Evolutionary conservation across 1,140 invertebrate genomes (phyloP), one percentile per base, ranked within the genome.

Genomic region (Diuraphis noxia): DNA sequence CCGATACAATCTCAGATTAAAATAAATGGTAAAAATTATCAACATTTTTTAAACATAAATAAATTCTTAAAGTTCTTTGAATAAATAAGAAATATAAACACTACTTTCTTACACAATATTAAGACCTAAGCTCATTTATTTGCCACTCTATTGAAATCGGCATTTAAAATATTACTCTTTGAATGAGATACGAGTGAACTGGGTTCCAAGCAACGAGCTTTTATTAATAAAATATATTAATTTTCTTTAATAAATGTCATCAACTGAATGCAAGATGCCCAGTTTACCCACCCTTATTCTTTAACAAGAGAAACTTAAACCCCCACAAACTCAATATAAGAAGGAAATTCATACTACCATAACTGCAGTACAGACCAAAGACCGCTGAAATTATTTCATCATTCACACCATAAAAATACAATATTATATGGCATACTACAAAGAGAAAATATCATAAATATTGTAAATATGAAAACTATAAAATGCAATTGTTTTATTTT

Each of bases 161-260:
- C 13, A n/a, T 72, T 72, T 72, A 72, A n/a, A 21, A 23, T 49
- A 72, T 13, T 52, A 25, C 25, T n/a, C n/a, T 72, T 72, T 21
- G 30, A 72, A 72, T 72, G 13, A n/a, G 56, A n/a, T 72, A 72
- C 30, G 56, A 30, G 56, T 1, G 10, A 72, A 72, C n/a, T 17
- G 4, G 13, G 56, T n/a, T n/a, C n/a, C 56, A 1, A 72, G 56
- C 30, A n/a, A 72, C 56, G 30, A 72, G 56, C 30, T 72, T 72
- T 72, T 72, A 72, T 72, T 72, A 72, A 72, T 72, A 72, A 72
- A 72, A 72, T 72, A 72, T 72, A 72, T 72, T 72, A 72, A 72
- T 72, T 72, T 72, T 72, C 30, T 72, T 72, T 72, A n/a, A 72
- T 72, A 72, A 72, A 72, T 72, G 56, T 63, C 56, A n/a, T 72